Base-by-base conservation (phyloP, 2,797 vertebrate genomes). In the Zalophus californianus region DNA sequence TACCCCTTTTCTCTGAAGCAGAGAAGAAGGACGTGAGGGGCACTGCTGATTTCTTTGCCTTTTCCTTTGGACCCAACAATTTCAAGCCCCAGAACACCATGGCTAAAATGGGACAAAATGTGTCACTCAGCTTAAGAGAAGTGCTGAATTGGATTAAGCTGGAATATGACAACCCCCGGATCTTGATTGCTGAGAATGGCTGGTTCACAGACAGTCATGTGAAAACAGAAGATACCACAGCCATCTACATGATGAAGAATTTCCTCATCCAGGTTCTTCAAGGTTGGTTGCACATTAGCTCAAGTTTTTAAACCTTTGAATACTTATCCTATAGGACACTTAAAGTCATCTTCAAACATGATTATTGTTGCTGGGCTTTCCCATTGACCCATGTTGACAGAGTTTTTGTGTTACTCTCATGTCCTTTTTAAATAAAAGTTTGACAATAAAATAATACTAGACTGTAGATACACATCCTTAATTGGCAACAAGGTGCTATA, bases 31-130 rank as follows among this genome's bases (percentile, higher is more conserved):
- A 98, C 96, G 98, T 99, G 72, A 99, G 98, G 91, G 99, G 99
- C 92, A 99, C 99, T 0, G 99, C 99, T 1, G 99, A 99, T 94
- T 99, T 99, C 97, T 99, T 99, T 56, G 99, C 99, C 0, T 98
- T 99, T 96, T 99, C 99, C 50, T 99, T 99, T 18, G 99, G 99
- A 44, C 99, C 99, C 3, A 99, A 99, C 98, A 99, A 99, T 96
- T 99, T 99, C 84, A 99, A 99, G 66, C 98, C 99, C 44, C 98
- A 98, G 12, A 98, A 92, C 48, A 98, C 97, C 29, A 86, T 99
- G 91, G 97, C 98, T 29, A 99, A 98, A 90, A 98, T 99, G 62
- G 99, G 99, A 54, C 99, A 99, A 98, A 98, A 95, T 9, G 98
- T 99, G 66, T 99, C 99, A 14, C 99, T 99, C 38, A 98, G 99